These are phyloP conservation scores for Lineus longissimus DNA, from an alignment of 1,140 invertebrate species.

Conservation along the genomic window DNA sequence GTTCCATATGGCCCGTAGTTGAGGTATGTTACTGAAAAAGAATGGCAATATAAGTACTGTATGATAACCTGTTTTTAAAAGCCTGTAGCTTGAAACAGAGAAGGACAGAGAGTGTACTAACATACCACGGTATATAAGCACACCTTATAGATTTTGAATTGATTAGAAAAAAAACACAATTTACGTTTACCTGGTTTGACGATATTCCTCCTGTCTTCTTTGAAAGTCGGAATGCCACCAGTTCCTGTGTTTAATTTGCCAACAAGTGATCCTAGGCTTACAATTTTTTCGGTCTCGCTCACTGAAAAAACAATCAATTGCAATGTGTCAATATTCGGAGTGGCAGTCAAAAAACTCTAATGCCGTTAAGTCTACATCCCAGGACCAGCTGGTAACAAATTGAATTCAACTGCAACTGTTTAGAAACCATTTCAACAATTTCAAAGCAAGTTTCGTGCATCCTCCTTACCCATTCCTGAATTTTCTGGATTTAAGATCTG, in stretches of 20 bases:
- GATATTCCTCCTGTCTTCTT: constrained; percentile 83
- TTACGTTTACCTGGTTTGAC: constrained; percentile 73
- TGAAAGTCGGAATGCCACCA: constrained; percentile 64
- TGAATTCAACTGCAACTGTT: too few species aligned
- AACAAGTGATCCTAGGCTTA: constrained; percentile 74
- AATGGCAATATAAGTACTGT: background rate
- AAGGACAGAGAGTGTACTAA: background rate
- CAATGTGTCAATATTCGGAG: too few species aligned
- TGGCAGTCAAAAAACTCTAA: too few species aligned
- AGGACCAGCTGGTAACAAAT: background rate
- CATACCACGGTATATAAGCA: background rate
- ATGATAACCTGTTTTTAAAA: background rate
- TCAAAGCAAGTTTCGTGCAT: too few species aligned
- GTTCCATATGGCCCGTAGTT: constrained; percentile 93
- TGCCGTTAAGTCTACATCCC: background rate
- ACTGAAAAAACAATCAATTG: constrained; percentile 28
- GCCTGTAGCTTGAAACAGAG: background rate
- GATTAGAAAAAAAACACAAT: too few species aligned
- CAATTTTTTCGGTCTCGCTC: constrained; percentile 59
- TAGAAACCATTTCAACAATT: too few species aligned
- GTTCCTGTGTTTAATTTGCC: constrained; percentile 82
- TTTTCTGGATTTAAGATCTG: constrained; percentile 76
- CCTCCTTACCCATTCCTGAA: constrained; percentile 57
- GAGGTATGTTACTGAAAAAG: constrained; percentile 71
- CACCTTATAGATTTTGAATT: too few species aligned